Evolutionary conservation across 1,140 invertebrate genomes (phyloP), one percentile per base, ranked within the genome.

Genomic region (Bombyx mandarina): DNA sequence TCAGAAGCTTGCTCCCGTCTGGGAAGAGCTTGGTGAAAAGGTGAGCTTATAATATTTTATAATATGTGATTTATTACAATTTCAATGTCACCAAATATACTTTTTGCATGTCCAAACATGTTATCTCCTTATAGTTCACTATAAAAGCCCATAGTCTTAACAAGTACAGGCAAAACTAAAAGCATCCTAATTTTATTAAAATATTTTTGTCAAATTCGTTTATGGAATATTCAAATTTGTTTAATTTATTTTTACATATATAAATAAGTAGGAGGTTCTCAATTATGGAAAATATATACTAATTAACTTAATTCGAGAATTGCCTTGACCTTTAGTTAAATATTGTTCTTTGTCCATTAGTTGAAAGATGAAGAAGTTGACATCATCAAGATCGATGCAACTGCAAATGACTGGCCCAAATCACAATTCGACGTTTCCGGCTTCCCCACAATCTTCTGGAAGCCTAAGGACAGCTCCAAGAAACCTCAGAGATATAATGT

Each of bases 301-400:
- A 0, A 35, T 3, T 35, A 5, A 35, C 26, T 35, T 35, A 2
- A 35, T 35, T 35, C 2, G 26, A 47, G 1, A 47, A 47, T 47
- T 47, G n/a, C 2, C 6, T 3, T 47, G n/a, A 2, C 8, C 4
- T 47, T 47, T 47, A 47, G 45, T 9, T 47, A 47, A 47, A 47
- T 12, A 7, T 47, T 47, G 8, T 47, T 10, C n/a, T 48, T 42
- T 56, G 7, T 57, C 51, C 49, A 53, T 69, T 79, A 94, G 92
- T 83, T 99, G 73, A 92, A 92, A 66, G 88, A 94, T 71, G 98
- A 99, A 86, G 91, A 96, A 62, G 92, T 99, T 10, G 93, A 92
- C 53, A 98, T 99, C 79, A 95, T 98, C 0, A 99, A 99, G 82
- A 96, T 99, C 88, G 98, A 99, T 86, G 98, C 98, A 42, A 99